Evolutionary conservation across 2,797 vertebrate genomes (phyloP).

Genomic region (Nyctalus aviator): DNA sequence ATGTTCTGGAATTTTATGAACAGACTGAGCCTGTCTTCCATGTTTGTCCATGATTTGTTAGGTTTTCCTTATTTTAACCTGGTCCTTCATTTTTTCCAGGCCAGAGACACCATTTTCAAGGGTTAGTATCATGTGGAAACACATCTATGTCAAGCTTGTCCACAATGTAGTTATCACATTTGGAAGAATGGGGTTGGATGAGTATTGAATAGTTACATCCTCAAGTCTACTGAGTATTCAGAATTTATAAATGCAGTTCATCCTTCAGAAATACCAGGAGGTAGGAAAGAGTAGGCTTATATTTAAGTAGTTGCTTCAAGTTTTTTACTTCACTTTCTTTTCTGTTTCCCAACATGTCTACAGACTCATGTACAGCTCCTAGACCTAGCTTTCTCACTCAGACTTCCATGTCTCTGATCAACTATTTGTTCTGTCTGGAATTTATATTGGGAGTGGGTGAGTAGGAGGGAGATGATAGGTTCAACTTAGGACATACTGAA

Average conservation of each 20-base stretch:
- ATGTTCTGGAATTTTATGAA: neutral
- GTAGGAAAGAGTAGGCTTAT: neutral
- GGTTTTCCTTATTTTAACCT: neutral
- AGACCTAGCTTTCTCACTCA: neutral
- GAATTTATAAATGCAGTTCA: conserved; percentile 2
- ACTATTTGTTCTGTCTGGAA: neutral
- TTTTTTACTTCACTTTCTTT: neutral
- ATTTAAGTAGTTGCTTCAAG: neutral
- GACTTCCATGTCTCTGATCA: neutral
- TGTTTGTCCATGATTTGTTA: neutral
- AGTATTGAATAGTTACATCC: neutral
- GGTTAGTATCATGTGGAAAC: neutral
- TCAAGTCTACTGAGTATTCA: neutral
- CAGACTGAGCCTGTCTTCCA: neutral
- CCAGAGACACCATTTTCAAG: neutral
- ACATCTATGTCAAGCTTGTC: neutral
- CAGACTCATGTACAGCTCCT: neutral
- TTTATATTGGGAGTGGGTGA: neutral
- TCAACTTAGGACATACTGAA: neutral
- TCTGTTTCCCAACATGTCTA: neutral
- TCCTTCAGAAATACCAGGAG: neutral
- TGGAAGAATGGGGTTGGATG: neutral
- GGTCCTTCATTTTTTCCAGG: neutral
- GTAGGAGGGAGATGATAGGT: neutral
- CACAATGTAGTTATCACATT: neutral